Evolutionary conservation across 2,113 vertebrate genomes (phyloP), one percentile per base, ranked within the genome.

Genomic region (Spea bombifrons): DNA sequence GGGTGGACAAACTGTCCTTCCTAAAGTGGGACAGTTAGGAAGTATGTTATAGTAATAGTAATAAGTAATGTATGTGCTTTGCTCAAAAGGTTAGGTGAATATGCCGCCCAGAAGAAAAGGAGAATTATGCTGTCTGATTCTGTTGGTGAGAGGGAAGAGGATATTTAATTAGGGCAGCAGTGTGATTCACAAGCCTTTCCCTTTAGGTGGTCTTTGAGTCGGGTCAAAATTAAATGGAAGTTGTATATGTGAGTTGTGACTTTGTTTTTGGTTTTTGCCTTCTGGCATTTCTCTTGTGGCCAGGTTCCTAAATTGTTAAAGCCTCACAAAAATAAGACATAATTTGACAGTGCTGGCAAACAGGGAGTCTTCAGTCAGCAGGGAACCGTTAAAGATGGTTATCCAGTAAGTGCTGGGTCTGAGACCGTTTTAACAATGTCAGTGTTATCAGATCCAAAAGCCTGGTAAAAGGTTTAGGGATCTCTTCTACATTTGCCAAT

Each of bases 171-270:
- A 47, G 73, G 49, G 9, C n/a, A 64, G 45, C 57, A 63, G 45
- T 48, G 16, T 16, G 7, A 64, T 64, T 64, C 45, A 48, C 63
- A 75, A 65, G 16, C 47, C 63, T 30, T 43, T 66, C 61, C 65
- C 47, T n/a, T 75, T 48, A 75, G 73, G 73, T 75, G 73, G 63
- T 75, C 73, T 75, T n/a, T n/a, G 47, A 15, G 47, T 30, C 72
- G 46, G 45, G 59, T 49, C 72, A 74, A 57, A 74, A 64, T 59
- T 43, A 44, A 65, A 50, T n/a, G 61, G 46, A 63, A 52, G 50
- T 52, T 52, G 50, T 52, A 52, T 52, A 10, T 52, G 50, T 52
- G 6, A 7, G 50, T 7, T 52, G 50, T 52, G 9, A 7, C 6
- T 52, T 7, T 52, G 2, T 52, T 7, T 52, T 52, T 52, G 30